Conservation (phyloP, 2,888 invertebrate species). For the Alloscopus bannaensis region DNA sequence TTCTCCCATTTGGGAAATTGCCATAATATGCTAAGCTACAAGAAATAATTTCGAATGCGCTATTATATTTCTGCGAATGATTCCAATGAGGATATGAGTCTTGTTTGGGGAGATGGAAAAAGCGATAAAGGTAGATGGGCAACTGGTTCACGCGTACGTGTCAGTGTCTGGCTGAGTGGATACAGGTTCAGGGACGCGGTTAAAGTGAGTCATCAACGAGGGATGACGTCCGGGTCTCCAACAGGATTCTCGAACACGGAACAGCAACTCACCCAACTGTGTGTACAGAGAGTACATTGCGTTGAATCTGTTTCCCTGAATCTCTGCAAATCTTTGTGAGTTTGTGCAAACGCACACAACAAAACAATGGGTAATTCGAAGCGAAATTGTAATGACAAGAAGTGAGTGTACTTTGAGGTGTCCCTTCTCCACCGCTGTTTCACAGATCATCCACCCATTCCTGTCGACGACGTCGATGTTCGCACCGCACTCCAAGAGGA, state of each 20-base stretch:
- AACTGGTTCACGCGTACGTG: constrained; percentile 30
- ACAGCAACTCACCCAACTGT: constrained; percentile 55
- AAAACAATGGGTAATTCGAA: too few relatives aligned
- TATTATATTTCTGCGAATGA: too few relatives aligned
- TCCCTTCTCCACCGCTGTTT: constrained; percentile 50
- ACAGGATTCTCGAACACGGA: constrained; percentile 60
- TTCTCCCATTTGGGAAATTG: constrained; percentile 23
- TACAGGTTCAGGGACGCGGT: constrained; percentile 58
- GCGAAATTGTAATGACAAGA: too few relatives aligned
- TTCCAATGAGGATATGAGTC: too few relatives aligned
- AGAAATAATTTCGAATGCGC: too few relatives aligned
- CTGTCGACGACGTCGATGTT: constrained; percentile 40
- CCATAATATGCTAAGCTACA: constrained; percentile 16
- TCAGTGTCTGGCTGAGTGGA: constrained; percentile 50
- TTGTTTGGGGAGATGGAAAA: too few relatives aligned
- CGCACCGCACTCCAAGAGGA: constrained; percentile 53
- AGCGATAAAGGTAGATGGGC: too few relatives aligned
- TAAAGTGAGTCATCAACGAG: constrained; percentile 53
- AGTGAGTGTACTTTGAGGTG: constrained; percentile 47
- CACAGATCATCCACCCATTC: constrained; percentile 54
- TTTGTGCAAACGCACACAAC: too few relatives aligned
- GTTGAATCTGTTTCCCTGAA: too few relatives aligned
- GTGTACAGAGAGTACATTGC: too few relatives aligned
- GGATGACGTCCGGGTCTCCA: constrained; percentile 53
- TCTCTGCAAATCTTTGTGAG: too few relatives aligned